phyloP scores from a whole-genome alignment of 2,888 invertebrate species.

The Ephialtes manifestator region DNA sequence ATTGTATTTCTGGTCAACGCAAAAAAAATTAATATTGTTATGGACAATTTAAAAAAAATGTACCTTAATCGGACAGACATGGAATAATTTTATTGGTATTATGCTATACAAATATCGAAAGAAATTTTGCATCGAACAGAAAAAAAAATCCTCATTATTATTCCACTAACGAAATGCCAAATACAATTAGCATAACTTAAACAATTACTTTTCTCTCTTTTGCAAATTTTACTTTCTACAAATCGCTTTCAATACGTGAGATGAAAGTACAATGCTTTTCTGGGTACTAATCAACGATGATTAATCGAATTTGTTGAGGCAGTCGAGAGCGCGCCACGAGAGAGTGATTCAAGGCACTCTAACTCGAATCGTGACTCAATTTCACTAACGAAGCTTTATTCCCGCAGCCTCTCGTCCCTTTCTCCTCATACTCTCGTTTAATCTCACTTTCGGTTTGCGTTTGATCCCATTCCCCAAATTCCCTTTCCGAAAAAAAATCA shows the following conservation, averaged over 20 bases:
- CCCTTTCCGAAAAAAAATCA: slow-evolving; percentile 42
- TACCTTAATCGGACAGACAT: too few relatives aligned
- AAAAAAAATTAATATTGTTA: too few relatives aligned
- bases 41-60: too few relatives aligned
- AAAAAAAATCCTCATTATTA: neutral
- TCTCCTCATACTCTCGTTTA: slow-evolving; percentile 54
- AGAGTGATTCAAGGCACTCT: slow-evolving; percentile 49
- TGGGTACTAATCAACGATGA: slow-evolving; percentile 55
- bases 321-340: slow-evolving; percentile 13
- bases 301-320: slow-evolving; percentile 59
- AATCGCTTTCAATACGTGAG: slow-evolving; percentile 25
- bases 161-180: neutral
- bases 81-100: too few relatives aligned
- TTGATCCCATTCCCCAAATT: slow-evolving; percentile 68
- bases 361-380: slow-evolving; percentile 67
- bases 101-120: too few relatives aligned
- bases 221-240: neutral
- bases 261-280: slow-evolving; percentile 48
- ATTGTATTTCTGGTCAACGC: too few relatives aligned
- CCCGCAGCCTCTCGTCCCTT: slow-evolving; percentile 33
- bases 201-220: neutral
- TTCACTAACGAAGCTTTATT: slow-evolving; percentile 68
- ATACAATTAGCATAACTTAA: slow-evolving; percentile 7
- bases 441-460: slow-evolving; percentile 51
- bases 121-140: neutral